phyloP scores from a whole-genome alignment of 2,113 vertebrate genomes.

The Amblyornis subalaris region DNA sequence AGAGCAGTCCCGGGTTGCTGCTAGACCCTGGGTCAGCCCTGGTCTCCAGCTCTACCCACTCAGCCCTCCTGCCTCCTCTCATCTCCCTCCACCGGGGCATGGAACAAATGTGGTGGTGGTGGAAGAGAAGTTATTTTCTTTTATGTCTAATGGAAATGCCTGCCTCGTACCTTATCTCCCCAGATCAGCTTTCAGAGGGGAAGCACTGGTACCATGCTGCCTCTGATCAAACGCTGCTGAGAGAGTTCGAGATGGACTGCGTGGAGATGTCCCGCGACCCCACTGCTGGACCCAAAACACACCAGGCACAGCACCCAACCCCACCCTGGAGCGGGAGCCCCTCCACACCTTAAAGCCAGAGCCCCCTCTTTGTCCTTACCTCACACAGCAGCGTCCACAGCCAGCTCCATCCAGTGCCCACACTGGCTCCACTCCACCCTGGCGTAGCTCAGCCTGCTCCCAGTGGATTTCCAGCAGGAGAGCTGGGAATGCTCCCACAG shows the following conservation, averaged over 20 bases:
- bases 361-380: neutral
- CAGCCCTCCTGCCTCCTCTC: neutral
- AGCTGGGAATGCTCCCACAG: fast-evolving
- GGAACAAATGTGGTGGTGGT: neutral
- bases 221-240: neutral
- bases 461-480: fast-evolving
- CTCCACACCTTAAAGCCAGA: fast-evolving
- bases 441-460: fast-evolving
- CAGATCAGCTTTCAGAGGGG: neutral
- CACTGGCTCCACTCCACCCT: neutral
- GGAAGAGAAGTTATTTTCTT: neutral
- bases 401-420: neutral
- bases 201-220: neutral
- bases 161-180: neutral
- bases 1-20: neutral
- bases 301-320: neutral
- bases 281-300: neutral
- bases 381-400: fast-evolving
- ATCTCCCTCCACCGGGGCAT: fast-evolving
- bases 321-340: neutral
- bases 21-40: neutral
- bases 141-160: constrained; percentile 16
- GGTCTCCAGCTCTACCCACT: neutral
- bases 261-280: neutral
- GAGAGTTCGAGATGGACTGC: neutral